A percentile compares a stretch with the other conserved stretches of the same genome.
phyloP scores from a whole-genome alignment of 2,797 vertebrate species.

The Numenius phaeopus region DNA sequence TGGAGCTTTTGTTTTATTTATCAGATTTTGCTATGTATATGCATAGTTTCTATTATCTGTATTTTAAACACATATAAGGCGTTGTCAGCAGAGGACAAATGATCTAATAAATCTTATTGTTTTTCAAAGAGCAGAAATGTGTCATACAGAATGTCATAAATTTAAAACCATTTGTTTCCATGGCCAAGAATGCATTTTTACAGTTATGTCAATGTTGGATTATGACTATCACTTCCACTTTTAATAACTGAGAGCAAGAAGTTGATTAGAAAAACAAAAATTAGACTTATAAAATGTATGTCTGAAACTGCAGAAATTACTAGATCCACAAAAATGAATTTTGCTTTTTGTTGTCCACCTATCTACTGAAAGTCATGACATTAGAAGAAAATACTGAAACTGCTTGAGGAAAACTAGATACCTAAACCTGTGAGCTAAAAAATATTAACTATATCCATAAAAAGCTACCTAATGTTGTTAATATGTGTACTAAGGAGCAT shows the following conservation, averaged over 20 bases:
- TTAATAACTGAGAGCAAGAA: neutral
- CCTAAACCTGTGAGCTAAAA: neutral
- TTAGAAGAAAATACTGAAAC: neutral
- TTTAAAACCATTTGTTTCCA: conserved; percentile 20
- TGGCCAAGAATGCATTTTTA: neutral
- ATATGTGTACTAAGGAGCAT: neutral
- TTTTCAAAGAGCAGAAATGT: conserved; percentile 36
- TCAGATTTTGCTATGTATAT: conserved; percentile 19
- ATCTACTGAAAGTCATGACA: neutral
- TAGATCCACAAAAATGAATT: neutral
- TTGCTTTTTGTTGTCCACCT: neutral
- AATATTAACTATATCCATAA: neutral
- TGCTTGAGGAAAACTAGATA: neutral
- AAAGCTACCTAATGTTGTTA: neutral
- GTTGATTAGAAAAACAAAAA: neutral
- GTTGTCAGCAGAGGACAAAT: conserved; percentile 48
- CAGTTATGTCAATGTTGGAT: neutral
- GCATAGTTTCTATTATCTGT: neutral
- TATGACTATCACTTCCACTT: neutral
- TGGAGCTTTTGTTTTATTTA: conserved; percentile 71
- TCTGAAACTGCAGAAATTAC: neutral
- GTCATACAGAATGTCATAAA: neutral
- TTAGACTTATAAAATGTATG: neutral
- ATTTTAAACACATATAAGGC: conserved; percentile 33
- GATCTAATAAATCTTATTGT: conserved; percentile 44